Evolutionary conservation across 2,888 invertebrate genomes (phyloP).

Genomic region (Pseudococcus longispinus): DNA sequence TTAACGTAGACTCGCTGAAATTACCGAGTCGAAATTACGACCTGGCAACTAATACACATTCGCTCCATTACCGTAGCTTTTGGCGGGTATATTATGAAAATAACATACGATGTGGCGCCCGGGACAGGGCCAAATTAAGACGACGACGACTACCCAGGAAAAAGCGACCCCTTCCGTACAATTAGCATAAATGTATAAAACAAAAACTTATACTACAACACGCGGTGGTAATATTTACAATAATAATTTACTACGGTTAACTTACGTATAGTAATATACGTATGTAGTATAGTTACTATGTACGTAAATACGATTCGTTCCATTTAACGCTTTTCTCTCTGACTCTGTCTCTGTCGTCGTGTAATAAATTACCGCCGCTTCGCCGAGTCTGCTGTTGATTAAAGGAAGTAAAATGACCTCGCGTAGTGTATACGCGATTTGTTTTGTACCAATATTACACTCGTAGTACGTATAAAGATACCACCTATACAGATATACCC

Average conservation of each 20-base stretch:
- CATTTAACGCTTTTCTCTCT: neutral
- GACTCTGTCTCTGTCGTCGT: neutral
- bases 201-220: constrained; percentile 27
- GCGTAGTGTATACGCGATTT: constrained; percentile 10
- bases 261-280: neutral
- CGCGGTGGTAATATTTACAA: constrained; percentile 35
- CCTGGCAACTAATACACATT: neutral
- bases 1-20: neutral
- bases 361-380: constrained; percentile 37
- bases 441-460: constrained; percentile 1
- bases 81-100: neutral
- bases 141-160: neutral
- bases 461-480: neutral
- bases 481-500: neutral
- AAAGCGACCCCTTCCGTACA: neutral
- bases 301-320: neutral
- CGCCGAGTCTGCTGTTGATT: constrained; percentile 30
- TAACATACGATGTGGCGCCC: neutral
- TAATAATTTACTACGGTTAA: constrained; percentile 38
- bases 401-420: constrained; percentile 31
- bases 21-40: neutral
- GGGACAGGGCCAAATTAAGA: constrained; percentile 25
- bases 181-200: constrained; percentile 44
- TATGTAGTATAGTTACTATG: neutral
- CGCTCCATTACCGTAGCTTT: neutral